phyloP scores from a whole-genome alignment of 2,797 vertebrate genomes.

The Serranus cabrilla region DNA sequence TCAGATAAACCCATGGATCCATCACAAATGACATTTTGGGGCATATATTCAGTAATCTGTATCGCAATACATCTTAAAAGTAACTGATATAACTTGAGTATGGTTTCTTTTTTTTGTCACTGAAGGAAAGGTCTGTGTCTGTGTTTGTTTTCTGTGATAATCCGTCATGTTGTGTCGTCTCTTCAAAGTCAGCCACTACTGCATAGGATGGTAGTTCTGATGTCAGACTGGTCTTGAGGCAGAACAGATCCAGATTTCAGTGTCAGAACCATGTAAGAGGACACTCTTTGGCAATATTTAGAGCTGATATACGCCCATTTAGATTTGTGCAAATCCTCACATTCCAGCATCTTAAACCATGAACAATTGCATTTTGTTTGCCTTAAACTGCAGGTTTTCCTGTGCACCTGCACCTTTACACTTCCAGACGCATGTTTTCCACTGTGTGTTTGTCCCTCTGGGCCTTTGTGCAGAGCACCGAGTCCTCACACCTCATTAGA shows the following conservation, averaged over 20 bases:
- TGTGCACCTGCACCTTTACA: conserved; percentile 9
- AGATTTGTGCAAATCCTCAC: not conserved
- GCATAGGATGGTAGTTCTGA: conserved; percentile 3
- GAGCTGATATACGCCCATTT: not conserved
- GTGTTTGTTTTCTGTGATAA: not conserved
- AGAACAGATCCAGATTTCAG: not conserved
- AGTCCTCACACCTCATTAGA: conserved; percentile 53
- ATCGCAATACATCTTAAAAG: too few species aligned
- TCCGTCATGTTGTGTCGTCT: not conserved
- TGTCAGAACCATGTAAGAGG: not conserved
- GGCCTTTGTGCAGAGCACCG: conserved; percentile 33
- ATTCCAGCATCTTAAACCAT: not conserved
- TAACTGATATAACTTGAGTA: too few species aligned
- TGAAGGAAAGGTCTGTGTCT: too few species aligned
- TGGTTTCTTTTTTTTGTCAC: too few species aligned
- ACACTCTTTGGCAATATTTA: not conserved
- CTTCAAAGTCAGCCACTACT: not conserved
- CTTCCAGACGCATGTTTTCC: conserved; percentile 1
- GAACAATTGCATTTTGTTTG: not conserved
- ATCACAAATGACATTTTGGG: too few species aligned
- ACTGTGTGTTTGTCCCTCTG: conserved; percentile 29
- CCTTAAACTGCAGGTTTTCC: not conserved
- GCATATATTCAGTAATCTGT: too few species aligned
- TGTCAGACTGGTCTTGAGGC: not conserved
- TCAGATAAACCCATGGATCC: too few species aligned